Base-by-base conservation (phyloP, 1,140 invertebrate genomes). In the Pomacea maculata region DNA sequence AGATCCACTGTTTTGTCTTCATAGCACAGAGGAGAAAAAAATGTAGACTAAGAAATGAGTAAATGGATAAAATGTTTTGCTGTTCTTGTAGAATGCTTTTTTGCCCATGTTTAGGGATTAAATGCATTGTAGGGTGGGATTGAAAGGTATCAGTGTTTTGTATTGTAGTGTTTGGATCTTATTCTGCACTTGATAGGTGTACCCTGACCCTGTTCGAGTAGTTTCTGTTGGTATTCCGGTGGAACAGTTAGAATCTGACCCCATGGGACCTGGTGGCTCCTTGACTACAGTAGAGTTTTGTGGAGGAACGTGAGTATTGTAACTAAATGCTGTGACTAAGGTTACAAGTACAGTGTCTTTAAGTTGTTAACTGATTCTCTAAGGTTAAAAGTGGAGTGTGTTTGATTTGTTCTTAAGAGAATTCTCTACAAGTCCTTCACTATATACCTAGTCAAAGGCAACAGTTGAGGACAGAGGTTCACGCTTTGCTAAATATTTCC, bases 241-340 rank as follows among this genome's bases (percentile, higher is more conserved):
- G 25, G 97, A 99, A 84, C 93, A 97, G 64, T 92, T 99, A 14
- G 95, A 98, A 88, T 93, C 93, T 73, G 95, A 99, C 93, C 98
- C 98, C 2, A 93, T 95, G 64, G 94, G 95, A 52, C 93, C 94
- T 21, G 94, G 93, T 70, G 98, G 95, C 10, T 93, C 94, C 72
- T 91, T 95, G 74, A 99, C 97, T 3, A 99, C 98, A 45, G 96
- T 99, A n/a, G 99, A 99, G 93, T 99, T 99, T 92, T 99, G 99
- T 93, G 99, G 99, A 83, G 99, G 99, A 87, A 99, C 98, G 94
- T 95, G 90, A 93, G 91, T 90, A 55, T 17, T 4, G 3, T 45
- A 45, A 45, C 34, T 4, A 45, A 1, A 45, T 45, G 34, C 34
- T 45, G 3, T 45, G 34, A 45, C 34, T 45, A 45, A 45, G 34